Evolutionary conservation across 2,113 vertebrate genomes (phyloP).

Genomic region (Ciconia boyciana): DNA sequence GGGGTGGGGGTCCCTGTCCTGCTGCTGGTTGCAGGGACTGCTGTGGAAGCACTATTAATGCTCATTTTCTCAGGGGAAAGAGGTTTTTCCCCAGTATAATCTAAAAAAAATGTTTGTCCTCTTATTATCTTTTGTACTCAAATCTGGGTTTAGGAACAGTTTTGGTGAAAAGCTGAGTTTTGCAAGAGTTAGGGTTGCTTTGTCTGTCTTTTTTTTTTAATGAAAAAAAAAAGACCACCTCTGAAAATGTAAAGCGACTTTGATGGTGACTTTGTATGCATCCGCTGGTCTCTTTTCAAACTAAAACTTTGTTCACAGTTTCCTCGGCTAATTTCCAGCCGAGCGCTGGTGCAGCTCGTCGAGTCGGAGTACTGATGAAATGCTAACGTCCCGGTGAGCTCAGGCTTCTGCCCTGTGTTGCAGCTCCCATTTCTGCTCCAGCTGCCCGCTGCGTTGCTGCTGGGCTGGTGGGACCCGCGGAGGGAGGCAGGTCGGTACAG

Average conservation of each 20-base stretch:
- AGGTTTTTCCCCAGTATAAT: not conserved
- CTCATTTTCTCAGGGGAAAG: not conserved
- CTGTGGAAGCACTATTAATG: rapidly evolving
- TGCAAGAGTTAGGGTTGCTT: not conserved
- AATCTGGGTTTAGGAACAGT: not conserved
- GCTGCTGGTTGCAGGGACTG: not conserved
- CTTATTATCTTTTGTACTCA: not conserved
- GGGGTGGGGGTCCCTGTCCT: not conserved
- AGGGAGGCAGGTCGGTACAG: not conserved
- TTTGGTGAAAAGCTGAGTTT: not conserved
- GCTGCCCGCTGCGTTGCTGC: not conserved
- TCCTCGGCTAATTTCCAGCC: not conserved
- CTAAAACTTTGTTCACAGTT: rapidly evolving
- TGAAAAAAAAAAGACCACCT: too few relatives aligned
- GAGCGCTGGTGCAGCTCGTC: rapidly evolving
- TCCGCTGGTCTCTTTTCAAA: rapidly evolving
- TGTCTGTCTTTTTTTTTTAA: too few relatives aligned
- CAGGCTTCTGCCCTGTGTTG: not conserved
- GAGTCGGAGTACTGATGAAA: rapidly evolving
- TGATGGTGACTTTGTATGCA: not conserved
- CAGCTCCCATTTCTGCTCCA: not conserved
- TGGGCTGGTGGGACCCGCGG: rapidly evolving
- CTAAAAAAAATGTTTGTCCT: not conserved
- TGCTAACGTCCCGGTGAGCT: not conserved
- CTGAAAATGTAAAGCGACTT: rapidly evolving